Conservation (phyloP, 2,113 vertebrate genomes). For the Accipiter cooperii region DNA sequence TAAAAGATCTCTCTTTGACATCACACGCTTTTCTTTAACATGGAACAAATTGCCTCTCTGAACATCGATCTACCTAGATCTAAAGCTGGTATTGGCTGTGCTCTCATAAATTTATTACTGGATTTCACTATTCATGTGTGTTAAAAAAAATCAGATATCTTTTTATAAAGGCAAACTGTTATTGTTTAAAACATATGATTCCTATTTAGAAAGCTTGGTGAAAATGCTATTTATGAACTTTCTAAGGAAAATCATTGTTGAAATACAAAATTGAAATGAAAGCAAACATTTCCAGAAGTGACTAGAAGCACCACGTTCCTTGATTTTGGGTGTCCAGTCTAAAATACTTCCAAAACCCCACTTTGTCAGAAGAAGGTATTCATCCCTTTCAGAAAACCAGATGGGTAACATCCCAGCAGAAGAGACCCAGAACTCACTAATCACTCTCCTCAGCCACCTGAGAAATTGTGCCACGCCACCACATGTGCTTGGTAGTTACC, state of each 20-base stretch:
- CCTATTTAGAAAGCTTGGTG: neutral
- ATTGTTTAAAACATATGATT: neutral
- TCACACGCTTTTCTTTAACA: neutral
- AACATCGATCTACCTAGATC: neutral
- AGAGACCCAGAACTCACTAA: neutral
- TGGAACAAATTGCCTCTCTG: neutral
- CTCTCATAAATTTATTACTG: neutral
- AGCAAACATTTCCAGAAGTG: neutral
- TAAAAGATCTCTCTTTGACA: neutral
- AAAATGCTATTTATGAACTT: neutral
- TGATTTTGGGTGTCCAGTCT: neutral
- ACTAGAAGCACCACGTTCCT: neutral
- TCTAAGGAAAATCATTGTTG: neutral
- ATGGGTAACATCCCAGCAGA: neutral
- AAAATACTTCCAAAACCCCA: neutral
- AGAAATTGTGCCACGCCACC: neutral
- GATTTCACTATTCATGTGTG: neutral
- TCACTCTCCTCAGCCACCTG: neutral
- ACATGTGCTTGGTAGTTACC: neutral
- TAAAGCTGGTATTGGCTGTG: neutral
- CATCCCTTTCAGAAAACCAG: neutral
- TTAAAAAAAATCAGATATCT: neutral
- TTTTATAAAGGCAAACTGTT: neutral
- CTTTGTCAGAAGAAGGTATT: neutral
- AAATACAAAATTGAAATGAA: neutral